Evolutionary conservation across 1,140 invertebrate species (phyloP).

Genomic region (Tetramorium parvispinum): DNA sequence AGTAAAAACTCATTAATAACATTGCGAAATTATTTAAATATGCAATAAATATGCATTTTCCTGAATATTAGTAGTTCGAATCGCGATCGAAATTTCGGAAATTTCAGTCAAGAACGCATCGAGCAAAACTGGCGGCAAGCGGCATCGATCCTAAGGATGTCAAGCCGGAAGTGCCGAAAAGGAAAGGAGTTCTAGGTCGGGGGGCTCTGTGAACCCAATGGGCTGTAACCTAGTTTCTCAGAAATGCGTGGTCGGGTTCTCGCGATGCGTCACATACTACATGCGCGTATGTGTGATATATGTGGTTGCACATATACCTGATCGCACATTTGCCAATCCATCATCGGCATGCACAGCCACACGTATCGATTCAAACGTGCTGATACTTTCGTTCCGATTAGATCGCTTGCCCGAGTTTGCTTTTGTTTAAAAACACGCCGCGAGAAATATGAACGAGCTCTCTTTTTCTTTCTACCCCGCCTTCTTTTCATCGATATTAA

Average conservation of each 20-base stretch:
- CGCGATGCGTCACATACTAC: conserved; percentile 36
- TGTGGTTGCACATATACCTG: neutral
- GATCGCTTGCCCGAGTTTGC: conserved; percentile 22
- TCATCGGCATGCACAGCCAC: conserved; percentile 27
- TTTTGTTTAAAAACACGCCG: conserved; percentile 37
- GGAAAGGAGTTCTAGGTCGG: conserved; percentile 62
- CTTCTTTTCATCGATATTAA: neutral
- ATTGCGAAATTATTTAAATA: neutral
- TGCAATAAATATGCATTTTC: too few species aligned
- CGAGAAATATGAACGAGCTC: conserved; percentile 14
- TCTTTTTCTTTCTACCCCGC: neutral
- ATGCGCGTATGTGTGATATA: neutral
- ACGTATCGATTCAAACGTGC: conserved; percentile 38
- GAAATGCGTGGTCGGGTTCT: conserved; percentile 46
- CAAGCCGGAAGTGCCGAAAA: conserved; percentile 50
- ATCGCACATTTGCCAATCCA: conserved; percentile 5
- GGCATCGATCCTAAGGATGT: conserved; percentile 42
- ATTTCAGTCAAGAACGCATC: conserved; percentile 30
- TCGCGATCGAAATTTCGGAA: neutral
- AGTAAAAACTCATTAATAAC: neutral
- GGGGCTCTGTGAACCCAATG: conserved; percentile 2
- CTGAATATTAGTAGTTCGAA: neutral
- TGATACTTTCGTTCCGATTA: conserved; percentile 53
- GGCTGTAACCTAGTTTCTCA: conserved; percentile 55
- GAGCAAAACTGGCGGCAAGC: neutral